These are phyloP conservation scores for Larimichthys polyactis DNA, from an alignment of 2,113 vertebrate species.

Conservation along the genomic window DNA sequence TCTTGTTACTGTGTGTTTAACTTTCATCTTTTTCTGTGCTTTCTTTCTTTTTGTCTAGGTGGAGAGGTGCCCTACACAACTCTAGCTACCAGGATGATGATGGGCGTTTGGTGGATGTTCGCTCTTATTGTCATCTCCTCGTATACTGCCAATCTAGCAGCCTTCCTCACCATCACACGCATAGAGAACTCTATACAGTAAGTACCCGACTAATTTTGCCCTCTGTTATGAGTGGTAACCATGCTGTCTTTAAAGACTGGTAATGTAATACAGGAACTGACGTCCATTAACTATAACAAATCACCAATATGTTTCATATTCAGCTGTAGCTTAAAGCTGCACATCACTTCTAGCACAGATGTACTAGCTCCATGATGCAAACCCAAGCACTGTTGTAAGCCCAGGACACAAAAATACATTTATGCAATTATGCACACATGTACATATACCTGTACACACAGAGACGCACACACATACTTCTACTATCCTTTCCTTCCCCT, in stretches of 20 bases:
- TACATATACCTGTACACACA: background rate
- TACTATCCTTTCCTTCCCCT: slow-evolving; percentile 1
- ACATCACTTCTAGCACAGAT: background rate
- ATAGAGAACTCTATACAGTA: slow-evolving; percentile 99
- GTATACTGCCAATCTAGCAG: slow-evolving; percentile 98
- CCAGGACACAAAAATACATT: background rate
- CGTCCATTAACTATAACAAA: background rate
- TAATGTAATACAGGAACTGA: background rate
- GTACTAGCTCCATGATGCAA: background rate
- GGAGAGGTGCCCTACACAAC: slow-evolving; percentile 98
- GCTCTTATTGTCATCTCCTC: slow-evolving; percentile 98
- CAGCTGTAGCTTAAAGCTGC: background rate
- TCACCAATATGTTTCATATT: background rate
- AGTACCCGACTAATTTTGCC: slow-evolving; percentile 76
- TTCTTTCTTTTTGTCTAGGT: slow-evolving; percentile 78
- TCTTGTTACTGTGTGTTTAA: background rate
- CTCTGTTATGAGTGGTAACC: background rate
- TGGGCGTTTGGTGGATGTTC: slow-evolving; percentile 99
- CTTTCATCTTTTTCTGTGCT: slow-evolving; percentile 13
- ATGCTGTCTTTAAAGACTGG: background rate
- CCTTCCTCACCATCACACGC: slow-evolving; percentile 97
- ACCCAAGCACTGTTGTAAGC: background rate
- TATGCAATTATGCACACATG: background rate
- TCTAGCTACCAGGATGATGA: slow-evolving; percentile 97
- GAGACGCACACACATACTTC: slow-evolving; percentile 9